Percentiles rank a stretch among this genome's conserved stretches.
Evolutionary conservation across 2,113 vertebrate species (phyloP).

Genomic region (Potamarius usumacintae): DNA sequence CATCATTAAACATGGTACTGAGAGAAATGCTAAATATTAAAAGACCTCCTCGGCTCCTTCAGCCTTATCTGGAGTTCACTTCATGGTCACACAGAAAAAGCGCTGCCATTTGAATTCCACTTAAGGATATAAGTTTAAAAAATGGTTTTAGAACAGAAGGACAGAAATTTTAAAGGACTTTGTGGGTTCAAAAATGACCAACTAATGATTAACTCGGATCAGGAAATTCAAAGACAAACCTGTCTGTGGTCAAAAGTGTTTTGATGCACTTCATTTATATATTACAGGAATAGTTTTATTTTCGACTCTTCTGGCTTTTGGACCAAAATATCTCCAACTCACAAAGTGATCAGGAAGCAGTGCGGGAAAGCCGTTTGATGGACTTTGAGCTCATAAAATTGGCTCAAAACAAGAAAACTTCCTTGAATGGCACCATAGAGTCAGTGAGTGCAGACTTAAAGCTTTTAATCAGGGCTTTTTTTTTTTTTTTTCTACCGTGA

Average conservation of each 20-base stretch:
- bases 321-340: background rate
- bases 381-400: conserved; percentile 37
- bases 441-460: background rate
- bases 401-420: conserved; percentile 25
- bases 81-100: background rate
- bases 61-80: background rate
- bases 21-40: background rate
- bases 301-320: background rate
- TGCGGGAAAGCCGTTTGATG: background rate
- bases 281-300: background rate
- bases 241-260: background rate
- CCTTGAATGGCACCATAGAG: conserved; percentile 3
- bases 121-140: background rate
- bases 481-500: background rate
- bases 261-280: background rate
- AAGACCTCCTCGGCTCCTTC: background rate
- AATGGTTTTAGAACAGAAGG: background rate
- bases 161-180: background rate
- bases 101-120: background rate
- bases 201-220: too few species aligned
- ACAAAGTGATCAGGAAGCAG: background rate
- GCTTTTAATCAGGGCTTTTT: background rate
- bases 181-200: too few species aligned
- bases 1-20: too few species aligned
- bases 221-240: background rate